These are phyloP conservation scores for Lycocorax pyrrhopterus DNA, from an alignment of 2,113 vertebrate species.

Conservation along the genomic window DNA sequence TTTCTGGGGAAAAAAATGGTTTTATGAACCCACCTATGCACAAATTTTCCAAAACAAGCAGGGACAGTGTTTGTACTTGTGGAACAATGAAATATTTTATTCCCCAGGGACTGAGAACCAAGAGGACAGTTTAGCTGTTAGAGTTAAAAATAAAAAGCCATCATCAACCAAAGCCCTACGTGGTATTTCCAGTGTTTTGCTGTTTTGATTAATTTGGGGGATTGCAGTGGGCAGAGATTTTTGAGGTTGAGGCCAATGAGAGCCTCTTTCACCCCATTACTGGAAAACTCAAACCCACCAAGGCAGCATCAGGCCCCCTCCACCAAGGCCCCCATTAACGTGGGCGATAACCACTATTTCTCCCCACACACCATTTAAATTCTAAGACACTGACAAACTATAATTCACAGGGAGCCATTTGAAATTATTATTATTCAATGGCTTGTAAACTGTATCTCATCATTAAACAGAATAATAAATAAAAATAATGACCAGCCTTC, in stretches of 20 bases:
- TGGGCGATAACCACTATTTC: neutral
- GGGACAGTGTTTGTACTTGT: neutral
- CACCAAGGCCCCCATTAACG: neutral
- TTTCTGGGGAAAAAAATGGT: neutral
- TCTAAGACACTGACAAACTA: constrained; percentile 16
- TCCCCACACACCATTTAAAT: constrained; percentile 33
- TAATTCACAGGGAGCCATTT: constrained; percentile 36
- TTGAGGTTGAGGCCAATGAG: neutral
- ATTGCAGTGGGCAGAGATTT: neutral
- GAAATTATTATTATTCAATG: constrained; percentile 60
- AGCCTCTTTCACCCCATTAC: neutral
- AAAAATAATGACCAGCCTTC: constrained; percentile 53
- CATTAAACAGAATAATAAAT: constrained; percentile 62
- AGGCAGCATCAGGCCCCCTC: neutral
- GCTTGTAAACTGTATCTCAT: constrained; percentile 61
- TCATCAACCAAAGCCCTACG: neutral
- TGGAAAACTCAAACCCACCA: neutral
- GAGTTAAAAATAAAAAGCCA: neutral
- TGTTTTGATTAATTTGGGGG: neutral
- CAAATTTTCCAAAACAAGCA: constrained; percentile 12
- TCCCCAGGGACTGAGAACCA: neutral
- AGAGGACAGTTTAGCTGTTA: neutral
- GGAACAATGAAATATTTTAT: neutral
- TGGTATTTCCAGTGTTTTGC: neutral
- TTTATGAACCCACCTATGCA: neutral